phyloP scores from a whole-genome alignment of 2,888 invertebrate genomes.

The Drosophila parthenogenetica region DNA sequence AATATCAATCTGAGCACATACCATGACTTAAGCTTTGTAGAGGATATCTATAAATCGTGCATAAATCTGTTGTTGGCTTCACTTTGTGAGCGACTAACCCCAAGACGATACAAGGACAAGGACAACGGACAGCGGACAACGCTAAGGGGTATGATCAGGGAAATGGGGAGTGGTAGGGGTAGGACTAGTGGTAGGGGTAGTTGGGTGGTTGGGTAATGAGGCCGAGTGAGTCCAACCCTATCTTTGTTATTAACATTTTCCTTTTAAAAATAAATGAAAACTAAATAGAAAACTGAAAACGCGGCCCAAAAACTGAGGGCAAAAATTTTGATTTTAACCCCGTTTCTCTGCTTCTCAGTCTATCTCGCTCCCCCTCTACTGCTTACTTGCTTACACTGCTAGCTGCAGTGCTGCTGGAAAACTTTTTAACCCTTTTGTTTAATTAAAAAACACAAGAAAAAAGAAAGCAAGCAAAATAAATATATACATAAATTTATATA shows the following conservation, averaged over 20 bases:
- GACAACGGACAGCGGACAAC: background rate
- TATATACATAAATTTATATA: conserved; percentile 31
- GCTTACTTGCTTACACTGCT: conserved; percentile 13
- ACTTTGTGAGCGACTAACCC: conserved; percentile 30
- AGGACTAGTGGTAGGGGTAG: too few relatives aligned
- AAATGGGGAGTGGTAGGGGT: background rate
- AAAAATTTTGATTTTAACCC: conserved; percentile 77
- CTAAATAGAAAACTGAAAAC: conserved; percentile 73
- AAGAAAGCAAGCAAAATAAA: conserved; percentile 34
- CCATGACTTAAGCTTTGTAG: background rate
- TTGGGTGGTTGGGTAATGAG: conserved; percentile 24
- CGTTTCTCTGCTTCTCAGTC: conserved; percentile 38
- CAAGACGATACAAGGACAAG: conserved; percentile 34
- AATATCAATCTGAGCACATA: too few relatives aligned
- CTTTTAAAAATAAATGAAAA: conserved; percentile 79
- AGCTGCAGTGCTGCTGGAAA: conserved; percentile 46
- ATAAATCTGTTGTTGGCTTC: background rate
- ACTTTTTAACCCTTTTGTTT: conserved; percentile 81
- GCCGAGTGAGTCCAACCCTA: conserved; percentile 58
- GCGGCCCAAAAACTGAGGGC: conserved; percentile 42
- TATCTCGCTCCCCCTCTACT: background rate
- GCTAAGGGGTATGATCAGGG: background rate
- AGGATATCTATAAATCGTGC: conserved; percentile 4
- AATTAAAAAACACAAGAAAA: conserved; percentile 68
- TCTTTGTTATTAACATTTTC: conserved; percentile 74